Base-by-base conservation (phyloP, 2,888 invertebrate species). In the Eristalis intricaria region DNA sequence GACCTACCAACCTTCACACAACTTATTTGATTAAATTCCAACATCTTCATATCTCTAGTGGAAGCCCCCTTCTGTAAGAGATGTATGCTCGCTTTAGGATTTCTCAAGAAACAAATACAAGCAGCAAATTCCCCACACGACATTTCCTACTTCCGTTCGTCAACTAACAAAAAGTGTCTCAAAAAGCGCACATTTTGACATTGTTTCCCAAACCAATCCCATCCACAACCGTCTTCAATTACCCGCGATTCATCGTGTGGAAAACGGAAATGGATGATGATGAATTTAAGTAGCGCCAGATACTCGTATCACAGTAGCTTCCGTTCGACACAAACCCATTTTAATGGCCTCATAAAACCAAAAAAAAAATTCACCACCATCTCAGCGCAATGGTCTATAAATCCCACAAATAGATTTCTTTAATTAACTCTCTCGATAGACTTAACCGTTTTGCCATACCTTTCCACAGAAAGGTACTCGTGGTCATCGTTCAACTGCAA, bases 371-470 rank as follows among this genome's bases (percentile, higher is more conserved):
- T 22, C 32, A 50, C 50, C 50, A 50, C 29, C 50, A 60, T 15
- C 60, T 26, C 60, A 26, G 60, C 64, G 22, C 56, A 50, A n/a
- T 65, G 75, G 50, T 61, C 77, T n/a, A 69, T 63, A 69, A 69
- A 63, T 15, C 77, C 50, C 69, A 63, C 50, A 77, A 77, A 77
- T 77, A 77, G 63, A 26, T 32, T 56, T 35, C 60, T 63, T 69
- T 77, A 69, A 77, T 69, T 69, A 69, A 77, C 56, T 77, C 75
- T 66, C 61, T 19, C 63, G 50, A 69, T 68, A 35, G 75, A 66
- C 58, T 68, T 40, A 40, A 69, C 23, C 32, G 61, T 43, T 73
- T 63, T 64, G 8, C 35, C 13, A 19, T 38, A 40, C 43, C 61
- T 68, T 76, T 56, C 35, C n/a, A n/a, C n/a, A 40, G 60, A 61